A percentile compares a stretch with the other conserved stretches of the same genome.
Conservation (phyloP, 2,797 vertebrate genomes). For the Epinephelus awoara region DNA sequence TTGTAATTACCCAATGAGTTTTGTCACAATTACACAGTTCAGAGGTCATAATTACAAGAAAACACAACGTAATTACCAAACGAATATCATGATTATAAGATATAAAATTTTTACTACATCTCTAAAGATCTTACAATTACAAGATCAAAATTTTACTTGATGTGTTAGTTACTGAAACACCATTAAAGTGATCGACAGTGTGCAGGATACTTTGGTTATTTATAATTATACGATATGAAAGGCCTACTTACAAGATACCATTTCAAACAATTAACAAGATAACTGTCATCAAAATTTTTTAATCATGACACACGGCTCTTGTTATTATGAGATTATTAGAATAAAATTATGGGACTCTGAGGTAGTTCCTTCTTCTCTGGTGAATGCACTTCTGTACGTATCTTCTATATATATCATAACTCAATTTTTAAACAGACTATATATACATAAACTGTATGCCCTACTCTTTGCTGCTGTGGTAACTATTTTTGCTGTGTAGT, state of each 20-base stretch:
- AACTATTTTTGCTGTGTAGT: background rate
- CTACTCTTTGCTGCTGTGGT: background rate
- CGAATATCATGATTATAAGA: background rate
- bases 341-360: background rate
- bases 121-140: background rate
- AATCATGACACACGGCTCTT: background rate
- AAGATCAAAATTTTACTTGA: background rate
- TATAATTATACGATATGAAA: background rate
- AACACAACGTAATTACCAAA: background rate
- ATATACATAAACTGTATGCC: background rate
- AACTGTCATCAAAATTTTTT: background rate
- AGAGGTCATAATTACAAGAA: background rate
- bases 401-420: background rate
- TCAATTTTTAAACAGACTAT: background rate
- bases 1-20: background rate
- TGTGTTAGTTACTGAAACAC: background rate
- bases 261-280: background rate
- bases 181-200: background rate
- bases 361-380: constrained; percentile 9
- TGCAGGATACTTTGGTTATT: background rate
- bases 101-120: background rate
- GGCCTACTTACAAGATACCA: background rate
- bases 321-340: background rate
- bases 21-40: background rate
- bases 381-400: constrained; percentile 16